Percentiles rank a stretch among this genome's conserved stretches.
Evolutionary conservation across 2,888 invertebrate species (phyloP).

Genomic region (Eilema caniola): DNA sequence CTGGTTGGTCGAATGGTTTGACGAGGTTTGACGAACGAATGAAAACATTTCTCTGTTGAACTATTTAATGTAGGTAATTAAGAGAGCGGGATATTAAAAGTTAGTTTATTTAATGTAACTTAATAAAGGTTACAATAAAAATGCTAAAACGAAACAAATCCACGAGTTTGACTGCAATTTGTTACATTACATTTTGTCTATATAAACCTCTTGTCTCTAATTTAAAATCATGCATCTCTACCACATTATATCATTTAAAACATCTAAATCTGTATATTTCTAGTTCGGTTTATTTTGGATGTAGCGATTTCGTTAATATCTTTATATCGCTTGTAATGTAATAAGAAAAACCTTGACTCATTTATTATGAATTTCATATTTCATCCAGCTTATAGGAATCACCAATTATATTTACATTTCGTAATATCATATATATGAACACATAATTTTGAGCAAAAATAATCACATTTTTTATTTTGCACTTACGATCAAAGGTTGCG

Average conservation of each 20-base stretch:
- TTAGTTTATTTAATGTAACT: too few species aligned
- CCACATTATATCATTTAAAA: neutral
- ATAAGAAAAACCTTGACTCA: neutral
- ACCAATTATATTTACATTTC: neutral
- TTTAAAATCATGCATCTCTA: neutral
- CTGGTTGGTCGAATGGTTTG: too few species aligned
- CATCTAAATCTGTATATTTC: neutral
- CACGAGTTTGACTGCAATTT: too few species aligned
- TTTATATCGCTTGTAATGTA: neutral
- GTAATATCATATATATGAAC: neutral
- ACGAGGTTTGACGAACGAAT: too few species aligned
- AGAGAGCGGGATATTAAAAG: too few species aligned
- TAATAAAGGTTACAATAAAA: too few species aligned
- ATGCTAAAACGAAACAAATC: too few species aligned
- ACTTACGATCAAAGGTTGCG: conserved; percentile 57
- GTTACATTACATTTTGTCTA: too few species aligned
- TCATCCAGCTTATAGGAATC: neutral
- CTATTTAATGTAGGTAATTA: too few species aligned
- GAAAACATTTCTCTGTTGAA: too few species aligned
- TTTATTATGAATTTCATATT: neutral
- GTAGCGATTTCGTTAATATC: neutral
- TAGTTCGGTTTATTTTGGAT: neutral
- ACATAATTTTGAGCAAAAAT: conserved; percentile 22
- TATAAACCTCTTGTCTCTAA: neutral
- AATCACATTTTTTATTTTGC: conserved; percentile 30